Conservation (phyloP, 2,888 invertebrate species). For the Operophtera brumata region DNA sequence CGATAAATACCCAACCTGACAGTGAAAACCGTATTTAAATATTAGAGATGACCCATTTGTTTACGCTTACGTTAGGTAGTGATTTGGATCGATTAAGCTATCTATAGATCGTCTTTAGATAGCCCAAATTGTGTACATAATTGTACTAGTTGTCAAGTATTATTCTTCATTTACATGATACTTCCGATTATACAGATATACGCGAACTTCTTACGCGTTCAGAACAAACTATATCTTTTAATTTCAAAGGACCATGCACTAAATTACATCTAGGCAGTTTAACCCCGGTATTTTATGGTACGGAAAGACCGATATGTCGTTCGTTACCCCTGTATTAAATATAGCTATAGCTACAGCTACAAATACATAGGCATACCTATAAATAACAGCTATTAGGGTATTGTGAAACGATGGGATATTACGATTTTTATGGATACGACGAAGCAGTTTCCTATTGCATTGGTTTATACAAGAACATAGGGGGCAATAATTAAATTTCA, state of each 20-base stretch:
- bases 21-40: too few species aligned
- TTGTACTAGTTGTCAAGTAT: too few species aligned
- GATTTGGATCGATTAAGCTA: too few species aligned
- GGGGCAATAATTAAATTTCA: too few species aligned
- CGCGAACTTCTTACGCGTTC: neutral
- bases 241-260: neutral
- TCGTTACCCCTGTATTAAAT: conserved; percentile 4
- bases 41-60: too few species aligned
- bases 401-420: conserved; percentile 22
- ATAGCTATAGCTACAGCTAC: conserved; percentile 1
- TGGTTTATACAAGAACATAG: neutral
- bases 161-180: too few species aligned
- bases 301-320: conserved; percentile 17
- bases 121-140: too few species aligned
- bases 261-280: conserved; percentile 5
- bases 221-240: neutral
- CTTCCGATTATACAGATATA: neutral
- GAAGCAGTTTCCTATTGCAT: conserved; percentile 2
- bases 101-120: too few species aligned
- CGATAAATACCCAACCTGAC: too few species aligned
- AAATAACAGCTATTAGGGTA: conserved; percentile 18
- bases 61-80: too few species aligned
- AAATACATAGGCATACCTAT: too few species aligned
- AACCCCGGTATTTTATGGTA: conserved; percentile 19
- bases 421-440: conserved; percentile 14